Evolutionary conservation across 1,140 invertebrate genomes (phyloP), one percentile per base, ranked within the genome.

Genomic region (Parapsyche elsis): DNA sequence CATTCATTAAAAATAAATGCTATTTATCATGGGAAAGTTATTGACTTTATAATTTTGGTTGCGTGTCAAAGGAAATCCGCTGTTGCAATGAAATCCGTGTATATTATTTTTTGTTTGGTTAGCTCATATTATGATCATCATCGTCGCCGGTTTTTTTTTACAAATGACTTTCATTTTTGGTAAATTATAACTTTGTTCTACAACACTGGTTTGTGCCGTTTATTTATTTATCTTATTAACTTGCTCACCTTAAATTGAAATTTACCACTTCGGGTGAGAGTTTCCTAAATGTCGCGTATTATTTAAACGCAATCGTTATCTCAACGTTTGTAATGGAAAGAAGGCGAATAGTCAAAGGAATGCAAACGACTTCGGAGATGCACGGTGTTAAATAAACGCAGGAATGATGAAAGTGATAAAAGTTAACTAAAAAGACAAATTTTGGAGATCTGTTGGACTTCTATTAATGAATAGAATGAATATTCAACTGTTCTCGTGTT

Each of bases 11-110:
- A n/a, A n/a, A n/a, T n/a, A n/a, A n/a, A n/a, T n/a, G n/a, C n/a
- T 38, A 4, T 38, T 38, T 38, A 38, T 7, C 30, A 7, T 38
- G 30, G 30, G 7, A 38, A 38, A 38, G 30, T 38, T 38, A 38
- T 38, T 38, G 30, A 38, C 30, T 38, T n/a, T n/a, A 38, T 38
- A 38, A 38, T 38, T 38, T 38, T 7, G 30, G 30, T 73, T 73
- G 71, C 71, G 44, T 73, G 44, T 10, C 21, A n/a, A 49, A 73
- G 71, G 71, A 73, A 73, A 73, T 73, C 71, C 71, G 71, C 19
- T 14, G 23, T 38, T 73, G 71, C 71, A 46, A 73, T n/a, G 71
- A 46, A 19, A 73, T 73, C 71, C 71, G 45, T 9, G 64, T 30
- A 67, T 12, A 67, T 30, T 9, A 67, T 38, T 38, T 4, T 23